phyloP scores from a whole-genome alignment of 1,140 invertebrate genomes.

The Vanessa atalanta region DNA sequence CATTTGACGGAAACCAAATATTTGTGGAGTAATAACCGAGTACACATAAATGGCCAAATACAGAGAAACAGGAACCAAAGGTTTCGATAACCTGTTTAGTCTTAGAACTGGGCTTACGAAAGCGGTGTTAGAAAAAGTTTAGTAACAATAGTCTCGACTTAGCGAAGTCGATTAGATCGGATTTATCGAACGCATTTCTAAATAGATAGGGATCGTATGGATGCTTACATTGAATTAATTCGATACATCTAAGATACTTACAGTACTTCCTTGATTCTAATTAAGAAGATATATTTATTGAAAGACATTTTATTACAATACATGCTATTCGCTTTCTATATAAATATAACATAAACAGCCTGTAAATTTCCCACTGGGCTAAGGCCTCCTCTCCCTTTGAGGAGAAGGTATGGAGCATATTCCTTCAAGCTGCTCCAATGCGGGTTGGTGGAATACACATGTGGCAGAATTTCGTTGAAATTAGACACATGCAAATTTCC shows the following conservation, averaged over 20 bases:
- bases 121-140: slow-evolving; percentile 41
- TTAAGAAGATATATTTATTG: slow-evolving; percentile 12
- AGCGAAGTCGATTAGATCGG: slow-evolving; percentile 35
- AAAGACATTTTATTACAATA: not conserved
- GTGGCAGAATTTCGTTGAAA: too few relatives aligned
- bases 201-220: slow-evolving; percentile 43
- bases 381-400: too few relatives aligned
- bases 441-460: too few relatives aligned
- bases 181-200: slow-evolving; percentile 49
- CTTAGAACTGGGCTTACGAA: slow-evolving; percentile 36
- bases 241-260: slow-evolving; percentile 21
- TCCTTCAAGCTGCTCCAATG: too few relatives aligned
- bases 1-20: slow-evolving; percentile 33
- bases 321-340: not conserved
- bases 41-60: slow-evolving; percentile 35
- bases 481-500: too few relatives aligned
- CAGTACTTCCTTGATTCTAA: slow-evolving; percentile 24
- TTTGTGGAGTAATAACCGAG: slow-evolving; percentile 34
- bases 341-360: too few relatives aligned
- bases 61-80: slow-evolving; percentile 35
- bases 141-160: slow-evolving; percentile 39
- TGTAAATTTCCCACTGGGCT: too few relatives aligned
- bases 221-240: slow-evolving; percentile 17
- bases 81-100: slow-evolving; percentile 38
- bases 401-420: too few relatives aligned